Base-by-base conservation (phyloP, 2,888 invertebrate species). In the Xanthia togata region DNA sequence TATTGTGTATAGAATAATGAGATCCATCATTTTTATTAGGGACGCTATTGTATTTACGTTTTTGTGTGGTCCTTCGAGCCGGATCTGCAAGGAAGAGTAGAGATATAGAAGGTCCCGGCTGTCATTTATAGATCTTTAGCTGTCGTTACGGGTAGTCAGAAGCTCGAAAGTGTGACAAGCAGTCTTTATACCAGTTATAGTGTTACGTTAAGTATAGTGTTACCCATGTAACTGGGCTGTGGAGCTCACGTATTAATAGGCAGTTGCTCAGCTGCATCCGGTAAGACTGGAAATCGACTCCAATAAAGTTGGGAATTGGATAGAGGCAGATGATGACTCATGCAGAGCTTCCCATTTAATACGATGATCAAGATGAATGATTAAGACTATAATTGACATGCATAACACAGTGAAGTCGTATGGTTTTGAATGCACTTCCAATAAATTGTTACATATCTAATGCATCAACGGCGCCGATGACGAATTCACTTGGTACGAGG, bases 401-500 rank as follows among this genome's bases (percentile, higher is more conserved):
- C 78, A 63, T 11, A 55, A 6, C 62, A 70, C 38, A 55, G 23
- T 14, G 26, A 1, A 55, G 14, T 55, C 31, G 26, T 69, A 6
- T 70, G 70, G 62, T 77, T 70, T 62, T 35, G 0, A 41, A 47
- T 41, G 3, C 41, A 8, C 4, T 50, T 70, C 50, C 38, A 23
- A n/a, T 53, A 38, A 44, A 70, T 20, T 8, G 20, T 31, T 38
- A 60, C 35, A 47, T 31, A 47, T 63, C n/a, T 20, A 53, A 26
- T 70, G 23, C 41, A 47, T 77, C 60, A 44, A 17, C 8, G 23
- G 44, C 60, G 35, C 53, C 17, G 69, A 70, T 77, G 77, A 77
- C 70, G 44, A 55, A 68, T 41, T 53, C 5, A 26, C 20, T 23
- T 38, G 4, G 26, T 47, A 77, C 76, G 44, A 62, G 62, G 4